Conservation (phyloP, 2,113 vertebrate genomes). For the Petrocephalus zakoni region DNA sequence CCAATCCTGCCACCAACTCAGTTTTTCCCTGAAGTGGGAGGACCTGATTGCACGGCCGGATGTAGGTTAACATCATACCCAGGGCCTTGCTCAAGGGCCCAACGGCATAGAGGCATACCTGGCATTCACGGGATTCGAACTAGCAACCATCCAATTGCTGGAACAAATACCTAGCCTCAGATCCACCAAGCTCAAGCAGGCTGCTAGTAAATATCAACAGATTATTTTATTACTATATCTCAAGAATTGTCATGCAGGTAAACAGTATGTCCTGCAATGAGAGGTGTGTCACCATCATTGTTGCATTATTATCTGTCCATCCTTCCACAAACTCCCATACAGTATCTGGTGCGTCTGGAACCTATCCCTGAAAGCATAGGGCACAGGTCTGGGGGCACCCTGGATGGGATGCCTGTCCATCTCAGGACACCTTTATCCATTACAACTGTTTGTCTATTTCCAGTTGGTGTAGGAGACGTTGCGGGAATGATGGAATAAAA, state of each 20-base stretch:
- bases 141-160: too few species aligned
- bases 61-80: too few species aligned
- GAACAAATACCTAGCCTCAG: too few species aligned
- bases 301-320: neutral
- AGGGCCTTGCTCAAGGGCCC: too few species aligned
- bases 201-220: neutral
- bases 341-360: neutral
- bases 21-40: too few species aligned
- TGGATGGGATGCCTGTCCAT: neutral
- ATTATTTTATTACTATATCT: neutral
- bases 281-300: neutral
- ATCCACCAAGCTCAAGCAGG: neutral
- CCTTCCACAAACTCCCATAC: neutral
- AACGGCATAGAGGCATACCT: too few species aligned
- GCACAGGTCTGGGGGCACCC: neutral
- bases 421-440: neutral
- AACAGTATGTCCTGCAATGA: neutral
- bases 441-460: neutral
- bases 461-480: neutral
- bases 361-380: neutral
- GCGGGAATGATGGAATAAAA: neutral
- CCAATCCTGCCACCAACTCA: too few species aligned
- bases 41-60: too few species aligned
- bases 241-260: neutral
- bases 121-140: too few species aligned